These are phyloP conservation scores for Poeciliopsis presidionis DNA, from an alignment of 2,797 vertebrate genomes.

Conservation along the genomic window DNA sequence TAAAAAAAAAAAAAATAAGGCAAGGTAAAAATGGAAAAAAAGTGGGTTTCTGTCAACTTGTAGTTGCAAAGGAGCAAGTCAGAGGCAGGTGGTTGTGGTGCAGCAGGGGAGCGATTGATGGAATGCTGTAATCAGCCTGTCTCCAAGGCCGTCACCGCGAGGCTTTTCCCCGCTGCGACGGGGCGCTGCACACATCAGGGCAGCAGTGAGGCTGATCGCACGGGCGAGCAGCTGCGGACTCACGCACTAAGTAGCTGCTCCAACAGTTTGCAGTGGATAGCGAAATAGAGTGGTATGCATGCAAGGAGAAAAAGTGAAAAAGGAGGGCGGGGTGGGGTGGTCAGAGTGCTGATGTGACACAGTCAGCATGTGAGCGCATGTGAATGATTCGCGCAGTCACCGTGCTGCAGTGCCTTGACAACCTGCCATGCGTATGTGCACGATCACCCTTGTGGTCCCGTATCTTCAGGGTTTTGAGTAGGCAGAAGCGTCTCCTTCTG, in stretches of 20 bases:
- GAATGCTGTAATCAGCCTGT: constrained; percentile 77
- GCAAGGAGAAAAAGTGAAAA: constrained; percentile 34
- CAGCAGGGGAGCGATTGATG: constrained; percentile 51
- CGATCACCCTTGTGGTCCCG: constrained; percentile 47
- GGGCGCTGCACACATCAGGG: constrained; percentile 56
- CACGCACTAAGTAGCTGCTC: constrained; percentile 71
- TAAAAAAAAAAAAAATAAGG: constrained; percentile 46
- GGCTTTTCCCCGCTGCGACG: constrained; percentile 59
- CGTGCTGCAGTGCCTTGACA: constrained; percentile 63
- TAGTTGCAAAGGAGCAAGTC: constrained; percentile 60
- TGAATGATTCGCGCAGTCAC: constrained; percentile 58
- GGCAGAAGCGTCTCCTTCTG: constrained; percentile 64
- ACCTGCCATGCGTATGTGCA: constrained; percentile 47
- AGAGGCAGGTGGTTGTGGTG: constrained; percentile 50
- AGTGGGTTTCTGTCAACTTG: constrained; percentile 68
- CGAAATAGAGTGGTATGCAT: constrained; percentile 72
- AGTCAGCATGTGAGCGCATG: constrained; percentile 51
- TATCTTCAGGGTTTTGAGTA: constrained; percentile 70
- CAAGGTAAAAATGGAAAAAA: constrained; percentile 73
- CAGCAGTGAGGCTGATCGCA: constrained; percentile 62
- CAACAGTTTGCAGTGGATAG: constrained; percentile 63
- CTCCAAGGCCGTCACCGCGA: constrained; percentile 66
- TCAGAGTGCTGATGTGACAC: constrained; percentile 75
- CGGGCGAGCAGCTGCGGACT: constrained; percentile 64
- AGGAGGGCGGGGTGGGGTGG: constrained; percentile 8